phyloP scores from a whole-genome alignment of 2,888 invertebrate genomes.

The Eupithecia inturbata region DNA sequence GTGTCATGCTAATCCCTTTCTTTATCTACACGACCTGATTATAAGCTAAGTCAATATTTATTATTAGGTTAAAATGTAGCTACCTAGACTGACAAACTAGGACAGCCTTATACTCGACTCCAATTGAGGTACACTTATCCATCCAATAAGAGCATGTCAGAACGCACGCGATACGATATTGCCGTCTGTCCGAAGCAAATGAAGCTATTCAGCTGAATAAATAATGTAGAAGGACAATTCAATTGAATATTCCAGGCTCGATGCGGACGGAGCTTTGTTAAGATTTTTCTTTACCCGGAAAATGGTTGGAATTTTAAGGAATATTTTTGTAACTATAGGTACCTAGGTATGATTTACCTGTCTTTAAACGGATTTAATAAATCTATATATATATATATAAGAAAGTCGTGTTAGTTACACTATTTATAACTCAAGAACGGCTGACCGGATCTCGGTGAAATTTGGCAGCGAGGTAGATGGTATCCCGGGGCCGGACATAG shows the following conservation, averaged over 20 bases:
- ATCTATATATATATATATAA: too few relatives aligned
- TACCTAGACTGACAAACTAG: not conserved
- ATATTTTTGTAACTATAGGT: not conserved
- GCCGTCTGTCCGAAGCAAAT: conserved; percentile 54
- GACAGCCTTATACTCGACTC: not conserved
- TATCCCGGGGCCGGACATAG: too few relatives aligned
- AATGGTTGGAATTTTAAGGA: not conserved
- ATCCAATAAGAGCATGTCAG: conserved; percentile 9
- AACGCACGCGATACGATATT: conserved; percentile 48
- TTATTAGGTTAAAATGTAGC: too few relatives aligned
- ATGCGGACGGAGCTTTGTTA: conserved; percentile 6
- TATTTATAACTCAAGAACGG: too few relatives aligned
- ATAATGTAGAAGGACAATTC: conserved; percentile 46
- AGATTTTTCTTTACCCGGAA: not conserved
- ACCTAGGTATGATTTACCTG: not conserved
- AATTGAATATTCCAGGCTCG: conserved; percentile 1
- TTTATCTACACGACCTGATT: too few relatives aligned
- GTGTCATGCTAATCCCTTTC: too few relatives aligned
- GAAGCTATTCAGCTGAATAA: conserved; percentile 66
- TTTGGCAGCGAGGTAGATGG: too few relatives aligned
- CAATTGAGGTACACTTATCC: not conserved
- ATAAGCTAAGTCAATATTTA: too few relatives aligned
- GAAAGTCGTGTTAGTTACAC: too few relatives aligned
- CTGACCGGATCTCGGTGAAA: too few relatives aligned
- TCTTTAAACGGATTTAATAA: too few relatives aligned